Base-by-base conservation (phyloP, 2,113 vertebrate genomes). In the Copsychus sechellarum region DNA sequence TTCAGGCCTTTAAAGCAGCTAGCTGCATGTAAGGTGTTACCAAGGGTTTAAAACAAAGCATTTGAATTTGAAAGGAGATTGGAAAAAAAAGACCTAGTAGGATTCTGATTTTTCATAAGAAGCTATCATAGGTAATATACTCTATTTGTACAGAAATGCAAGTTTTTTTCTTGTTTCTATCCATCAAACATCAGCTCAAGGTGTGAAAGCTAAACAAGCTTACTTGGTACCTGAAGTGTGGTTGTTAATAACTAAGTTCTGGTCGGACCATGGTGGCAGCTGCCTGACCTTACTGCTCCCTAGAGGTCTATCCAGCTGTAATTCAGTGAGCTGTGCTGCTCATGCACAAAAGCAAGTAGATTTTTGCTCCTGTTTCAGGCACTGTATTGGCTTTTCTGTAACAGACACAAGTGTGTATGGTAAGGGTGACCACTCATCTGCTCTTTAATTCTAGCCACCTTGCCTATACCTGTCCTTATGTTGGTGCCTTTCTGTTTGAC, bases 201-300 rank as follows among this genome's bases (percentile, higher is more conserved):
- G 20, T 72, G 40, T 26, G 54, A 79, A 76, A 56, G 17, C 33
- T 64, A 31, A 67, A 50, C 22, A 70, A 29, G 21, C 38, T 67
- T 42, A 36, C 42, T 88, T 3, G 5, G 29, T 47, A 23, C 29
- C 22, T n/a, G 14, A 72, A 26, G 13, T 3, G 18, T 38, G 13
- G 58, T 85, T 1, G 1, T 64, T 50, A 28, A 7, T 64, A 70
- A 11, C 38, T 23, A 43, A 58, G 15, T 38, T 93, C 58, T 65
- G 2, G 2, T 25, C 3, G 0, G 58, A 25, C 47, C 3, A 0
- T 42, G 54, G 33, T 81, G 58, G 3, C 42, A 56, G 47, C 67
- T 64, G 5, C 45, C 22, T 14, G 9, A 25, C 48, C 56, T 83
- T 18, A 5, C 38, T 45, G 33, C 57, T 90, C 6, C 1, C 54